These are phyloP conservation scores for Galeruca laticollis DNA, from an alignment of 2,888 invertebrate species.

Conservation along the genomic window DNA sequence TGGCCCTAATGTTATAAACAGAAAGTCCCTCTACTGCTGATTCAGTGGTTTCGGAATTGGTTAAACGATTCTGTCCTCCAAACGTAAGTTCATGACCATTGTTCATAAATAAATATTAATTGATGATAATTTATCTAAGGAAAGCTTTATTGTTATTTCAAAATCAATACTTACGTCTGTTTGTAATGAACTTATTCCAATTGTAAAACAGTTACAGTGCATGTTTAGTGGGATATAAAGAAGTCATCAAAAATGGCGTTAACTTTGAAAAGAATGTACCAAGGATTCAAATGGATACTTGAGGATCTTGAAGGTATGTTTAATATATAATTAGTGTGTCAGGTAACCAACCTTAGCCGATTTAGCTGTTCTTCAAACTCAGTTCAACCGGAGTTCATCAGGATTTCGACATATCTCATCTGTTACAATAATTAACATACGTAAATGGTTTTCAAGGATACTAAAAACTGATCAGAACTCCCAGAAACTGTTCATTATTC, in stretches of 20 bases:
- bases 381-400: too few species aligned
- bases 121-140: background rate
- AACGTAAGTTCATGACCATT: background rate
- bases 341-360: too few species aligned
- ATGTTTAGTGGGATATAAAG: background rate
- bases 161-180: background rate
- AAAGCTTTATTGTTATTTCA: background rate
- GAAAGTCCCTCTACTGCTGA: too few species aligned
- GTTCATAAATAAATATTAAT: background rate
- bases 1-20: too few species aligned
- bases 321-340: too few species aligned
- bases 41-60: background rate
- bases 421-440: too few species aligned
- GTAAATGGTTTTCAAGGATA: too few species aligned
- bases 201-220: background rate
- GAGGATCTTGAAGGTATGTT: conserved; percentile 47
- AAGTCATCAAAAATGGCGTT: conserved; percentile 50
- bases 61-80: background rate
- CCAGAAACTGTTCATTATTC: too few species aligned
- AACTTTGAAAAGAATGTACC: conserved; percentile 43
- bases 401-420: too few species aligned
- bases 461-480: too few species aligned
- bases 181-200: background rate
- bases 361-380: too few species aligned
- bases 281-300: conserved; percentile 46